phyloP scores from a whole-genome alignment of 2,113 vertebrate species.

The Chiloscyllium plagiosum region DNA sequence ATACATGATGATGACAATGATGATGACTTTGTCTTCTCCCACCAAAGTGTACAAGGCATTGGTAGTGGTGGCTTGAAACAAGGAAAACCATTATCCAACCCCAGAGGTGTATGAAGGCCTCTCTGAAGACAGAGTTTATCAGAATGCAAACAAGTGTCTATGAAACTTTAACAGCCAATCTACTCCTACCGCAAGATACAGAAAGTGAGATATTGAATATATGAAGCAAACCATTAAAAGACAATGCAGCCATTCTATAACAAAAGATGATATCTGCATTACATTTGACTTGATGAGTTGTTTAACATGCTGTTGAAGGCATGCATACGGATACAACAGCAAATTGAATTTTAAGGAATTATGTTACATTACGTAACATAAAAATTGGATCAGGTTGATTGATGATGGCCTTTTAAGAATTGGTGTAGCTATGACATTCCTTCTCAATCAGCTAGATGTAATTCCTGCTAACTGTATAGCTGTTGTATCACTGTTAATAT shows the following conservation, averaged over 20 bases:
- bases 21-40: neutral
- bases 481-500: neutral
- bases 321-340: neutral
- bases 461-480: neutral
- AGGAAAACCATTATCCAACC: neutral
- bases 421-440: neutral
- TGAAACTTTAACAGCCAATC: neutral
- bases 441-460: neutral
- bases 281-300: neutral
- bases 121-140: neutral
- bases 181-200: neutral
- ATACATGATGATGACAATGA: neutral
- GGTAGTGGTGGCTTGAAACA: neutral
- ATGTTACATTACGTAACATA: neutral
- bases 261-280: neutral
- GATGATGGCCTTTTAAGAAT: neutral
- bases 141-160: neutral
- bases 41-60: neutral
- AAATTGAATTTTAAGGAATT: neutral
- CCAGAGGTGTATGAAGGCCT: neutral
- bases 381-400: neutral
- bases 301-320: neutral
- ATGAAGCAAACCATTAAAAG: neutral
- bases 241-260: neutral
- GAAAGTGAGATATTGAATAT: neutral